Evolutionary conservation across 2,113 vertebrate species (phyloP), one percentile per base, ranked within the genome.

Genomic region (Mus spicilegus): DNA sequence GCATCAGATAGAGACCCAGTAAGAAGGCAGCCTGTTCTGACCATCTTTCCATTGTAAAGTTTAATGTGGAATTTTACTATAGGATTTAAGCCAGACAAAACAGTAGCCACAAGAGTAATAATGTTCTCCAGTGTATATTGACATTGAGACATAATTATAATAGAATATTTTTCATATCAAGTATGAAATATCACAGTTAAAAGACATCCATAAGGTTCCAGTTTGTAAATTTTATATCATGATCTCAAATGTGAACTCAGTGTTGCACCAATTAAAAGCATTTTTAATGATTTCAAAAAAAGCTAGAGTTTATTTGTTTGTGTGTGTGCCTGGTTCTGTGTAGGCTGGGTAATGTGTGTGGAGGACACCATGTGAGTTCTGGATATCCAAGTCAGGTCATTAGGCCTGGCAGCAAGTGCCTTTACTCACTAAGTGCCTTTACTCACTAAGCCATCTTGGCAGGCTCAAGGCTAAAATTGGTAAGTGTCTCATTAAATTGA

Each of bases 201-300:
- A 81, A 82, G 80, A 77, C 6, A 91, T 72, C 49, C 87, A 84
- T 1, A 70, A 69, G n/a, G 28, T 3, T 90, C 65, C 20, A 90
- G 20, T 26, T 85, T 56, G 8, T 56, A 75, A 49, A 91, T 75
- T 95, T 63, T 78, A 69, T 61, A 90, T 85, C 9, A 54, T 11
- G 10, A 87, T 3, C 20, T 89, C 91, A 89, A 95, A 95, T 65
- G 85, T 39, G 89, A 73, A 89, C 9, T 80, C 7, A 95, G 36
- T n/a, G 24, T 0, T 76, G 1, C 24, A 72, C 61, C 13, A 46
- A 30, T 58, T 51, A 72, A 42, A 81, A 1, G 20, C 93, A 46
- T 70, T 96, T 80, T 90, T 17, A 92, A 95, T 8, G 10, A 90
- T 93, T 96, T 96, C 28, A 92, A 30, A 69, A 33, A 95, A 92